Conservation (phyloP, 2,113 vertebrate genomes). For the Cichladusa arquata region DNA sequence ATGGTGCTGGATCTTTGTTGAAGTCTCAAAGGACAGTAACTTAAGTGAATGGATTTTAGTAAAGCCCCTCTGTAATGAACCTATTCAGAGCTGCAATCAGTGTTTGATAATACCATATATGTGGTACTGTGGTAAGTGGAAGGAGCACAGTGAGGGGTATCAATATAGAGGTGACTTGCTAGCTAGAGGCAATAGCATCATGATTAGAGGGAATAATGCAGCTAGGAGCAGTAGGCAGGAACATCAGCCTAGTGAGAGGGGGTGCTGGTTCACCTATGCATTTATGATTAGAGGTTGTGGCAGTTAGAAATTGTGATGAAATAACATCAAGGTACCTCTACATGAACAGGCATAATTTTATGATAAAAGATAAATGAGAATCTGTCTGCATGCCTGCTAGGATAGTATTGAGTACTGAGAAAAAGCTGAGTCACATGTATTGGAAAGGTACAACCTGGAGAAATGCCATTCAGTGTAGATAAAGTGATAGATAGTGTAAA, state of each 20-base stretch:
- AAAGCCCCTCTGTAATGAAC: neutral
- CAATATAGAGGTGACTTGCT: neutral
- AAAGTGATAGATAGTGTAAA: neutral
- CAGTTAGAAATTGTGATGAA: neutral
- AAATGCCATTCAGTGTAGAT: neutral
- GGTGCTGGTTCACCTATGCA: neutral
- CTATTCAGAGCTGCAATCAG: neutral
- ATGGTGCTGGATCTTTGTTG: neutral
- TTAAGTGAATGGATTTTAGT: neutral
- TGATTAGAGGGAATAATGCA: neutral
- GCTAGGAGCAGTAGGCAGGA: neutral
- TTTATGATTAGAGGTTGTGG: neutral
- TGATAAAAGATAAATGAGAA: neutral
- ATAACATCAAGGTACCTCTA: neutral
- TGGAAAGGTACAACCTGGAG: neutral
- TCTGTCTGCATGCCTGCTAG: neutral
- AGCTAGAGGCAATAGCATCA: neutral
- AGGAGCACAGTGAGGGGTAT: neutral
- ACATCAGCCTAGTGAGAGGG: neutral
- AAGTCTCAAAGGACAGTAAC: neutral
- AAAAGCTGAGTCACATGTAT: neutral
- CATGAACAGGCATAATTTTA: neutral
- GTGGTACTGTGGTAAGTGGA: neutral
- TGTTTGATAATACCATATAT: neutral
- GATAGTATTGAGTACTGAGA: neutral